Evolutionary conservation across 2,113 vertebrate genomes (phyloP).

Genomic region (cattle (Bos taurus)): ARS-UCD2.0 NC_037330.1:85603501-85604000

Average conservation of each 20-base stretch:
- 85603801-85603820: neutral
- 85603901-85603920: neutral
- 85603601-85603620: neutral
- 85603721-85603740: neutral
- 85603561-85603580: neutral
- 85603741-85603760: neutral
- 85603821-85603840: neutral
- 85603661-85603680: neutral
- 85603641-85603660: neutral
- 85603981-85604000: neutral
- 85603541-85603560: neutral
- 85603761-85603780: neutral
- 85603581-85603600: neutral
- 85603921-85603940: neutral
- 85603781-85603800: neutral
- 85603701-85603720: neutral
- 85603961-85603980: neutral
- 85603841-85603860: neutral
- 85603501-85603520: neutral
- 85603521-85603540: neutral
- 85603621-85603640: neutral
- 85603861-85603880: neutral
- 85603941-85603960: rapidly evolving
- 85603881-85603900: neutral
- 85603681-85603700: neutral